These are phyloP conservation scores for Epirrita christyi DNA, from an alignment of 2,888 invertebrate genomes.

Conservation along the genomic window DNA sequence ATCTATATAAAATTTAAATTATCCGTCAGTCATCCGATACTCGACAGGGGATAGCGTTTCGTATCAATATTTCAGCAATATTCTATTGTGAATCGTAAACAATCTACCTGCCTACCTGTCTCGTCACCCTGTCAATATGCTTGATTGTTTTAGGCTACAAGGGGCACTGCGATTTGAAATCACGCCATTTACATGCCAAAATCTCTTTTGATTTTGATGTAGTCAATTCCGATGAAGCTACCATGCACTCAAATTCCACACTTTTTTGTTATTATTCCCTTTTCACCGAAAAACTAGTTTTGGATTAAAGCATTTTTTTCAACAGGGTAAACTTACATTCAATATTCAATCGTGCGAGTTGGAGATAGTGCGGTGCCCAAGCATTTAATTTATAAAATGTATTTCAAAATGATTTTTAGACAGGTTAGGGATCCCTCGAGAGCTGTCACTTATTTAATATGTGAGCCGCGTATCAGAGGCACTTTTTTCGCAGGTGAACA, in stretches of 20 bases:
- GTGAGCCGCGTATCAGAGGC: conserved; percentile 34
- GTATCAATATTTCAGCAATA: conserved; percentile 38
- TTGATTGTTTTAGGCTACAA: conserved; percentile 24
- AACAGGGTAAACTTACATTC: neutral
- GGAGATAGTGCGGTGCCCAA: too few species aligned
- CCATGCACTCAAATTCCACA: too few species aligned
- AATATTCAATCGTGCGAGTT: too few species aligned
- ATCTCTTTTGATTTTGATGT: neutral
- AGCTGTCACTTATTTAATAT: conserved; percentile 35
- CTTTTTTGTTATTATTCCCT: too few species aligned
- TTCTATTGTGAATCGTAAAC: conserved; percentile 36
- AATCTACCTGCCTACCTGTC: conserved; percentile 23
- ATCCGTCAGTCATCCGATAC: conserved; percentile 30
- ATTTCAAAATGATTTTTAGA: conserved; percentile 8
- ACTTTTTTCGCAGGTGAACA: conserved; percentile 29
- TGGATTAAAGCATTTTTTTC: neutral
- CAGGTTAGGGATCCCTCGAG: conserved; percentile 23
- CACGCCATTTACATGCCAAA: conserved; percentile 14
- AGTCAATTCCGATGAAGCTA: too few species aligned
- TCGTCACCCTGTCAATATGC: conserved; percentile 28
- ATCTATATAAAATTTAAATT: conserved; percentile 40
- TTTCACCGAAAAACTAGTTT: too few species aligned
- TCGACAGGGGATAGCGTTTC: conserved; percentile 19
- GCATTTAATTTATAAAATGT: neutral
- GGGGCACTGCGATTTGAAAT: conserved; percentile 10